phyloP scores from a whole-genome alignment of 2,888 invertebrate species.

The Auanema freiburgensis region DNA sequence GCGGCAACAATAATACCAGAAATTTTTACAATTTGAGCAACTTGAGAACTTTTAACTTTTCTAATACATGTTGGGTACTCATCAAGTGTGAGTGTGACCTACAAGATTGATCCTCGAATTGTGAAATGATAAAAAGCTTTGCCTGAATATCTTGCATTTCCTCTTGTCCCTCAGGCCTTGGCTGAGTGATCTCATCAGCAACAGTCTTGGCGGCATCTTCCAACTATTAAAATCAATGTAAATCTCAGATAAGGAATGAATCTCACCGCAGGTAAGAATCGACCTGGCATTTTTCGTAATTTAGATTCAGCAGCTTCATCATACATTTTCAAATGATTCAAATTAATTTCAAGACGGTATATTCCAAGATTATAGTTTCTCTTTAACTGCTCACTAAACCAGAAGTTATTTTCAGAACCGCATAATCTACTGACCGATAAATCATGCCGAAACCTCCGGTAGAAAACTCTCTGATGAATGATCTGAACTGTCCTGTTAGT shows the following conservation, averaged over 20 bases:
- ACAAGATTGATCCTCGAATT: too few species aligned
- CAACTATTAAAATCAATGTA: constrained; percentile 70
- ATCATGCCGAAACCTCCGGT: constrained; percentile 92
- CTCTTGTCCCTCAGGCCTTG: constrained; percentile 86
- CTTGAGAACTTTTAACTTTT: constrained; percentile 79
- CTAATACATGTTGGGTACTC: constrained; percentile 55
- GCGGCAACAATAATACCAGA: constrained; percentile 93
- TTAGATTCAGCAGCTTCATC: constrained; percentile 85
- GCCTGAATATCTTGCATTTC: constrained; percentile 89
- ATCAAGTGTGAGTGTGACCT: constrained; percentile 48
- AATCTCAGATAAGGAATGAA: not conserved
- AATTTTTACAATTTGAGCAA: constrained; percentile 88
- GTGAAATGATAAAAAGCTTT: too few species aligned
- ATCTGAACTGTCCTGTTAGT: constrained; percentile 86
- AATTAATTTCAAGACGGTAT: constrained; percentile 85
- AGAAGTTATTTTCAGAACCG: constrained; percentile 2
- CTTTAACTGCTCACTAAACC: constrained; percentile 84
- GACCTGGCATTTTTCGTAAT: constrained; percentile 85
- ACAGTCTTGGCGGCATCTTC: constrained; percentile 95
- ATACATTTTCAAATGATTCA: constrained; percentile 90
- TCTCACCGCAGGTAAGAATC: constrained; percentile 80
- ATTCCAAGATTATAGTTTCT: constrained; percentile 86
- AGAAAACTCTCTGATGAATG: constrained; percentile 91
- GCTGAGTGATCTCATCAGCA: constrained; percentile 92
- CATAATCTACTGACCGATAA: constrained; percentile 76